Conservation (phyloP, 2,888 invertebrate genomes). For the Anticlea derivata region DNA sequence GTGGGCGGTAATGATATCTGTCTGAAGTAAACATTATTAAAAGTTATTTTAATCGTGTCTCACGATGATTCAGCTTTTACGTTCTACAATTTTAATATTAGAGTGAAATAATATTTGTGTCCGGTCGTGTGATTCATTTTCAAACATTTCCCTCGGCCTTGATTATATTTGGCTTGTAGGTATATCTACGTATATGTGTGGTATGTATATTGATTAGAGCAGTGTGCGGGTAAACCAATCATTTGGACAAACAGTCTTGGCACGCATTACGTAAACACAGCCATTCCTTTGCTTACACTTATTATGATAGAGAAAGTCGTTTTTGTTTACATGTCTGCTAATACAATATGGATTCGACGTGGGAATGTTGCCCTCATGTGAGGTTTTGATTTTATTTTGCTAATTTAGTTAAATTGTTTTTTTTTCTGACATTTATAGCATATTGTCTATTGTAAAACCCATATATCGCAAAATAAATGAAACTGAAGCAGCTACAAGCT, state of each 20-base stretch:
- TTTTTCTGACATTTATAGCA: too few species aligned
- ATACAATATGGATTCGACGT: conserved; percentile 1
- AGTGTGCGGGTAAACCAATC: conserved; percentile 52
- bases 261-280: conserved; percentile 52
- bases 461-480: too few species aligned
- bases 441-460: too few species aligned
- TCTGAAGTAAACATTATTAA: conserved; percentile 29
- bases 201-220: conserved; percentile 41
- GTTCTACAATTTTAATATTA: conserved; percentile 21
- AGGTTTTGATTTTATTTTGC: too few species aligned
- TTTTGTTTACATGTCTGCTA: conserved; percentile 16
- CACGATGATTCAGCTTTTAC: conserved; percentile 30
- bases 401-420: too few species aligned
- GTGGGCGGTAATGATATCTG: conserved; percentile 29
- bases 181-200: conserved; percentile 1
- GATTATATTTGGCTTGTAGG: conserved; percentile 30
- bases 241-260: conserved; percentile 62
- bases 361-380: not conserved
- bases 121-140: conserved; percentile 27
- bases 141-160: conserved; percentile 30
- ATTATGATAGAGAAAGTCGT: conserved; percentile 35
- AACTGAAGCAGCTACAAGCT: too few species aligned
- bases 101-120: conserved; percentile 24
- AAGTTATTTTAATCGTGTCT: conserved; percentile 28
- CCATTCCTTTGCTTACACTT: conserved; percentile 39